These are phyloP conservation scores for Narcine bancroftii DNA, from an alignment of 2,113 vertebrate species.

Conservation along the genomic window DNA sequence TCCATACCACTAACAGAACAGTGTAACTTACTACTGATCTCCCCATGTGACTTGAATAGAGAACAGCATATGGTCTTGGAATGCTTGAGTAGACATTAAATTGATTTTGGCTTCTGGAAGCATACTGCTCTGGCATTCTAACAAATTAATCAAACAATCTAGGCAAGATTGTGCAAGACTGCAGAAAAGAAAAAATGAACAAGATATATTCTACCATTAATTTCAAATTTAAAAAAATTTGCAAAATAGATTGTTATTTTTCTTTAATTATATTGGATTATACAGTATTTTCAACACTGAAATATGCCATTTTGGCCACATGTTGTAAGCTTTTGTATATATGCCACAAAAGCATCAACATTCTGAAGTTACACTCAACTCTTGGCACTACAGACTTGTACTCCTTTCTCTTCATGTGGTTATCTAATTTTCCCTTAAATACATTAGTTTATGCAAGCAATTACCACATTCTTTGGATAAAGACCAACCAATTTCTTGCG, in stretches of 20 bases:
- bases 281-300: background rate
- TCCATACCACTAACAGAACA: background rate
- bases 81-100: slow-evolving; percentile 25
- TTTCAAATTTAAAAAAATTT: background rate
- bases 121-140: slow-evolving; percentile 11
- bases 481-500: background rate
- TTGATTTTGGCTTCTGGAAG: slow-evolving; percentile 21
- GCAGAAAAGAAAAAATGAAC: background rate
- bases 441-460: background rate
- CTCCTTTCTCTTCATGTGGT: background rate
- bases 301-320: background rate
- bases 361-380: background rate
- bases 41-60: background rate
- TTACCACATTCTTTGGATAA: background rate
- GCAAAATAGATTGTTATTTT: background rate
- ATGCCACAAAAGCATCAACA: background rate
- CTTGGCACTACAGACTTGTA: background rate
- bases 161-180: background rate
- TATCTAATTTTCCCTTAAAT: background rate
- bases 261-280: background rate
- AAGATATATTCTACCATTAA: background rate
- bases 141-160: slow-evolving; percentile 14
- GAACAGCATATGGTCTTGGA: background rate
- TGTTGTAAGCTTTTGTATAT: too few relatives aligned
- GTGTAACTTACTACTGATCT: background rate